Conservation (phyloP, 2,113 vertebrate species). For the Hiodon tergisus region DNA sequence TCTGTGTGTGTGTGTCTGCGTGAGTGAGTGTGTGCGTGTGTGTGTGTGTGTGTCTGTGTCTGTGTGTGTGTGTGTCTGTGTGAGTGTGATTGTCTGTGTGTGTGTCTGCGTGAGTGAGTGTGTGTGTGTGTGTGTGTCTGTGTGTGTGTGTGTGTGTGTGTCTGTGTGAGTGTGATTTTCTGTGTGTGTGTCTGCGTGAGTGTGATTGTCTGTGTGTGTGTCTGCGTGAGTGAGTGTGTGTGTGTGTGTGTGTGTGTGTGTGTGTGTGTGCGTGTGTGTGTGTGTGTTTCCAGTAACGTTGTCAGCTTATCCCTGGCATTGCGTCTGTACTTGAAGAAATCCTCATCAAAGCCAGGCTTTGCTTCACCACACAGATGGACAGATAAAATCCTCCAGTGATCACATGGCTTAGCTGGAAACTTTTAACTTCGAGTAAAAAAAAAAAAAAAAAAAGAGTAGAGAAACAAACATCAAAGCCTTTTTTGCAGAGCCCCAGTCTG, state of each 20-base stretch:
- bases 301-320: background rate
- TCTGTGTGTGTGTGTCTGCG: no score
- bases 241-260: no score
- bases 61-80: no score
- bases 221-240: no score
- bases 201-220: no score
- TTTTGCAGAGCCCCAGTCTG: conserved; percentile 8
- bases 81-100: no score
- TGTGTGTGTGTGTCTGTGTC: background rate
- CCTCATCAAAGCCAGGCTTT: background rate
- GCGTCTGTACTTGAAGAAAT: background rate
- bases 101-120: no score
- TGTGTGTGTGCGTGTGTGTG: background rate
- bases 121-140: no score
- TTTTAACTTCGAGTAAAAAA: background rate
- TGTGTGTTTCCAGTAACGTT: conserved; percentile 5
- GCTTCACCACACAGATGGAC: background rate
- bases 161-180: no score
- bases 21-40: no score
- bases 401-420: background rate
- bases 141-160: no score
- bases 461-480: conserved; percentile 14
- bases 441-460: background rate
- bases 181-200: no score
- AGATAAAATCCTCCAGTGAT: background rate